Percentiles rank a stretch among this genome's conserved stretches.
Evolutionary conservation across 2,113 vertebrate species (phyloP).

Genomic region (Actinemys pallida): DNA sequence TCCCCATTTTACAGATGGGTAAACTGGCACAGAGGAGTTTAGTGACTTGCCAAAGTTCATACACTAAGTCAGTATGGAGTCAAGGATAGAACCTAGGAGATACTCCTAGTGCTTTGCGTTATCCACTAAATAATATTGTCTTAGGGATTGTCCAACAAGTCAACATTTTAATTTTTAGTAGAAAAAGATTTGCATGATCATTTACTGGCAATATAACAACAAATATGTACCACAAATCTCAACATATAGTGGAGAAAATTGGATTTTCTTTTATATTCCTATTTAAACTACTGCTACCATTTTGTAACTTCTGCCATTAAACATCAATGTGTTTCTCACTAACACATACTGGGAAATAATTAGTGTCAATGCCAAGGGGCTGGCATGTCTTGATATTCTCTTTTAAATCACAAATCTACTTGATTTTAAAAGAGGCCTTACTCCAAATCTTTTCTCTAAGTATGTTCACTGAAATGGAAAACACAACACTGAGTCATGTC

Average conservation of each 20-base stretch:
- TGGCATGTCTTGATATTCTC: not conserved
- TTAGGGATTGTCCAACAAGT: not conserved
- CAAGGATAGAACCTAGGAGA: conserved; percentile 12
- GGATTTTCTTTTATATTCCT: not conserved
- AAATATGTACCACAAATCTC: not conserved
- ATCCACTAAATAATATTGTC: not conserved
- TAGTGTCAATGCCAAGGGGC: not conserved
- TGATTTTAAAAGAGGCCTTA: not conserved
- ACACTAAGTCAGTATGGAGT: not conserved
- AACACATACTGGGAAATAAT: not conserved
- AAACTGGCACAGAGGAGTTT: not conserved
- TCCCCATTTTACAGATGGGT: not conserved
- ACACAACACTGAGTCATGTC: not conserved
- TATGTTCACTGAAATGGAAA: not conserved
- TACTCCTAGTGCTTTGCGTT: not conserved
- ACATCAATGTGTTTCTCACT: not conserved
- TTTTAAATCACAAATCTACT: not conserved
- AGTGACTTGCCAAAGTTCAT: not conserved
- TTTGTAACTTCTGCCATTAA: not conserved
- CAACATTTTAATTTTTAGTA: not conserved
- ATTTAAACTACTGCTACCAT: not conserved
- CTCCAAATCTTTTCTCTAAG: not conserved
- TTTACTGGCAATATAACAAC: not conserved
- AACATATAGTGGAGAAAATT: not conserved
- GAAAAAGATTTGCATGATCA: not conserved